These are phyloP conservation scores for Drosophila athabasca DNA, from an alignment of 1,140 invertebrate genomes.

Conservation along the genomic window DNA sequence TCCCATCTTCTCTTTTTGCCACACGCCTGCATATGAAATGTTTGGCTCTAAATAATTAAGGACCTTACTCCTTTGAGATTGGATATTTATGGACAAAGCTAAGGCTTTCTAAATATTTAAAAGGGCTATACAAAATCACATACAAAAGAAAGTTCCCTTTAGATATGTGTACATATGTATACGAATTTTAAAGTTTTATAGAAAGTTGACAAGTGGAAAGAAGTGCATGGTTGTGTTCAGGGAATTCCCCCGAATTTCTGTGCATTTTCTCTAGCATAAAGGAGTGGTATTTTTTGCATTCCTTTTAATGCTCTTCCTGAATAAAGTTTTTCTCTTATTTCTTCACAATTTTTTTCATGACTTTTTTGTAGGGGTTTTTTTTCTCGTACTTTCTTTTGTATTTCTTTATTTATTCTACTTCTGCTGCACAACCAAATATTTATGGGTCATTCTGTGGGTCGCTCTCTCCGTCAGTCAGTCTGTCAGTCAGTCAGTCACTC, in stretches of 20 bases:
- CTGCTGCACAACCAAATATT: slow-evolving; percentile 33
- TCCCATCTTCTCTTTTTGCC: not conserved
- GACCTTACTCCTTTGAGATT: slow-evolving; percentile 16
- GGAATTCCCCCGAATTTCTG: no score
- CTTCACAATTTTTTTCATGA: slow-evolving; percentile 1
- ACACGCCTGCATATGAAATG: slow-evolving; percentile 34
- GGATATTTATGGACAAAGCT: slow-evolving; percentile 16
- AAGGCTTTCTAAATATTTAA: slow-evolving; percentile 28
- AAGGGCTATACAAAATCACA: slow-evolving; percentile 14
- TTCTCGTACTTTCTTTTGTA: slow-evolving; percentile 15
- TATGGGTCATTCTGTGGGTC: slow-evolving; percentile 46
- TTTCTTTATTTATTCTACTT: slow-evolving; percentile 26
- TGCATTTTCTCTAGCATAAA: no score
- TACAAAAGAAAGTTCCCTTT: not conserved
- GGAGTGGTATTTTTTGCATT: slow-evolving; percentile 30
- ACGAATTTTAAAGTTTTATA: not conserved
- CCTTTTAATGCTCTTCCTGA: slow-evolving; percentile 23
- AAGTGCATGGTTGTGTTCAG: not conserved
- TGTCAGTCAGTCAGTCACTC: slow-evolving; percentile 2
- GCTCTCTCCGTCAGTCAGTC: slow-evolving; percentile 12
- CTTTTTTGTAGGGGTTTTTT: slow-evolving; percentile 4
- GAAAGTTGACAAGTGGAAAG: not conserved
- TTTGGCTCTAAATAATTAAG: slow-evolving; percentile 19
- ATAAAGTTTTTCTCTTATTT: slow-evolving; percentile 17
- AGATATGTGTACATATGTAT: not conserved